Evolutionary conservation across 2,888 invertebrate species (phyloP).

Genomic region (Acanthacorydalis orientalis): DNA sequence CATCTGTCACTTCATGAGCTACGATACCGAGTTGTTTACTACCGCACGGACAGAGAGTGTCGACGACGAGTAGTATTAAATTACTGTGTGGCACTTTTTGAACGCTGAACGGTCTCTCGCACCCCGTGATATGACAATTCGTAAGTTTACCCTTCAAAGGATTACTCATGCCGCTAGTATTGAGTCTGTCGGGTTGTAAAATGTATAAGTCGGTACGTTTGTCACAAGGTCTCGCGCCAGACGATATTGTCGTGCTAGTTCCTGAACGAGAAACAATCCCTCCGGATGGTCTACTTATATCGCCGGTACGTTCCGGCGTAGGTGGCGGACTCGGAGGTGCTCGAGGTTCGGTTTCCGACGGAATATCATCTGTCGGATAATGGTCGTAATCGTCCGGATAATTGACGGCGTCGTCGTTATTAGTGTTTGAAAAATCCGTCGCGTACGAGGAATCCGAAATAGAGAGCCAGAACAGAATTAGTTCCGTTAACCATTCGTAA

Average conservation of each 20-base stretch:
- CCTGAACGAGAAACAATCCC: slow-evolving; percentile 22
- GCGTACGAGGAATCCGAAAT: slow-evolving; percentile 28
- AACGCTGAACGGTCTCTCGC: slow-evolving; percentile 83
- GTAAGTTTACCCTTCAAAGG: slow-evolving; percentile 78
- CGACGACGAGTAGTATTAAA: slow-evolving; percentile 73
- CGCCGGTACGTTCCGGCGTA: slow-evolving; percentile 3
- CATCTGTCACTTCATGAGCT: slow-evolving; percentile 47
- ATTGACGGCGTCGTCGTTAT: slow-evolving; percentile 27
- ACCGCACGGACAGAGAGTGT: slow-evolving; percentile 76
- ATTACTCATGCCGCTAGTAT: slow-evolving; percentile 59
- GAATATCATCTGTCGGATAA: slow-evolving; percentile 3
- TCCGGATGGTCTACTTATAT: not conserved
- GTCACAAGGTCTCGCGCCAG: slow-evolving; percentile 64
- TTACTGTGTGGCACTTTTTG: slow-evolving; percentile 85
- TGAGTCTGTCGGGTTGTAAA: slow-evolving; percentile 63
- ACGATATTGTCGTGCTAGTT: slow-evolving; percentile 21
- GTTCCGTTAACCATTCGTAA: slow-evolving; percentile 33
- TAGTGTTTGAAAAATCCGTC: slow-evolving; percentile 21
- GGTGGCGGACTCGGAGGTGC: slow-evolving; percentile 5
- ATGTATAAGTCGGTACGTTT: slow-evolving; percentile 76
- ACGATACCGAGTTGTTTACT: slow-evolving; percentile 72
- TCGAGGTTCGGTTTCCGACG: not conserved
- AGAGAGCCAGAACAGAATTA: slow-evolving; percentile 32
- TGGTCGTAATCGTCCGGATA: slow-evolving; percentile 3
- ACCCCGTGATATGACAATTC: slow-evolving; percentile 74